Conservation (phyloP, 2,888 invertebrate species). For the Lordiphosa andalusiaca region DNA sequence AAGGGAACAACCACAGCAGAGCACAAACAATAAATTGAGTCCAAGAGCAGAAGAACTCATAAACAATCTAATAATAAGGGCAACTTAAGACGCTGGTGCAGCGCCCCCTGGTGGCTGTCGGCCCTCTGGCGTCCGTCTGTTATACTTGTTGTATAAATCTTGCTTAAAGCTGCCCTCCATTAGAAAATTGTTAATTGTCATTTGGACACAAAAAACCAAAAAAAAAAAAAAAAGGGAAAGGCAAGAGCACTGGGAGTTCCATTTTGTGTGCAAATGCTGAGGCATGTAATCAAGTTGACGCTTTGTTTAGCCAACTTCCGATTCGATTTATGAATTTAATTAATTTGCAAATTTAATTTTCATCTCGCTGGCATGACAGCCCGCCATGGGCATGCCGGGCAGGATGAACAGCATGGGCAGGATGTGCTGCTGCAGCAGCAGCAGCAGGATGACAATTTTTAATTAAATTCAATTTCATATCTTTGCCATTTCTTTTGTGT, state of each 20-base stretch:
- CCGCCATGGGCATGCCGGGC: constrained; percentile 19
- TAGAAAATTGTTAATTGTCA: constrained; percentile 71
- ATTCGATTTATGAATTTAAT: constrained; percentile 55
- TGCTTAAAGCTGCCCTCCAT: constrained; percentile 65
- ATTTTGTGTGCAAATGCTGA: constrained; percentile 7
- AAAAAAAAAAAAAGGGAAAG: constrained; percentile 1
- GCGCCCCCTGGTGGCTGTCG: constrained; percentile 9
- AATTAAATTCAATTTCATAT: constrained; percentile 59
- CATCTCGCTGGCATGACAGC: constrained; percentile 33
- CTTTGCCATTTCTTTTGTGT: constrained; percentile 27
- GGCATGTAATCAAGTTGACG: constrained; percentile 22
- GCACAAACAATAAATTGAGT: constrained; percentile 61
- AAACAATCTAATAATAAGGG: constrained; percentile 72
- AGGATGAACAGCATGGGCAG: constrained; percentile 5
- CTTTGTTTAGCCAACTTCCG: constrained; percentile 39
- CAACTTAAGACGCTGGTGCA: constrained; percentile 42
- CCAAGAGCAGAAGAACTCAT: constrained; percentile 49
- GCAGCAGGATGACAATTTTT: constrained; percentile 47
- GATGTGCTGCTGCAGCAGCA: constrained; percentile 15
- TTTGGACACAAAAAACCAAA: too few species aligned
- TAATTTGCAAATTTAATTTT: constrained; percentile 52
- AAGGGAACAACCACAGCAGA: constrained; percentile 38
- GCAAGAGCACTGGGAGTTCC: constrained; percentile 16
- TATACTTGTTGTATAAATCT: constrained; percentile 59
- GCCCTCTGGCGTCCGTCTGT: constrained; percentile 7